These are phyloP conservation scores for Lissocephala sabroskyi DNA, from an alignment of 2,888 invertebrate genomes.

Conservation along the genomic window DNA sequence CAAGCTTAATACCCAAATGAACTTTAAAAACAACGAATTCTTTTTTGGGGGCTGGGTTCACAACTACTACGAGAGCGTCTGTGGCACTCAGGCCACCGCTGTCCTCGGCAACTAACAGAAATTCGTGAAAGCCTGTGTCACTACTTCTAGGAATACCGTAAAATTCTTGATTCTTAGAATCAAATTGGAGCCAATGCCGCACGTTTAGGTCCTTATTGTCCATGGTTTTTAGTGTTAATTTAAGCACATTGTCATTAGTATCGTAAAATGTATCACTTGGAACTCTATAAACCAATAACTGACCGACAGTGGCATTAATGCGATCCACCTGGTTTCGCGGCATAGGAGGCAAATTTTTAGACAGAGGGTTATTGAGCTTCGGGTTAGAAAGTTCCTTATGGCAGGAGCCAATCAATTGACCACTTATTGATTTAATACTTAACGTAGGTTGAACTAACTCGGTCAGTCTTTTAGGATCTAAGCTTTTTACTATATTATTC, in stretches of 20 bases:
- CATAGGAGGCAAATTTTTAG: slow-evolving; percentile 82
- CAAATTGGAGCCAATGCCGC: slow-evolving; percentile 91
- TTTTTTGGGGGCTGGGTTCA: slow-evolving; percentile 76
- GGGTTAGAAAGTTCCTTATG: slow-evolving; percentile 74
- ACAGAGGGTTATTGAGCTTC: slow-evolving; percentile 74
- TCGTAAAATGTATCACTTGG: slow-evolving; percentile 93
- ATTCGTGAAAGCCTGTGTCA: slow-evolving; percentile 83
- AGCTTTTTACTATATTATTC: slow-evolving; percentile 75
- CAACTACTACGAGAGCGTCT: slow-evolving; percentile 85
- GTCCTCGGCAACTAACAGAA: slow-evolving; percentile 85
- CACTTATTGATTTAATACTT: slow-evolving; percentile 77
- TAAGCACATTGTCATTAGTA: slow-evolving; percentile 86
- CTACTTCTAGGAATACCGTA: slow-evolving; percentile 85
- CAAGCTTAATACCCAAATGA: slow-evolving; percentile 81
- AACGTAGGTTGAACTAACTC: slow-evolving; percentile 80
- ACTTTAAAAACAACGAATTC: slow-evolving; percentile 86
- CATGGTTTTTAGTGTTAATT: slow-evolving; percentile 81
- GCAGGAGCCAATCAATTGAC: slow-evolving; percentile 81
- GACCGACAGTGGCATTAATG: slow-evolving; percentile 86
- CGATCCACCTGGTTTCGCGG: slow-evolving; percentile 89
- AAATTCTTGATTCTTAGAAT: slow-evolving; percentile 89
- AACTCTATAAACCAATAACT: slow-evolving; percentile 85
- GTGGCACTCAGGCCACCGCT: slow-evolving; percentile 82
- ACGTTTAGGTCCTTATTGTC: slow-evolving; percentile 79
- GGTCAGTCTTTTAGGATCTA: slow-evolving; percentile 74